Evolutionary conservation across 2,797 vertebrate genomes (phyloP).

Genomic region (Rousettus madagascariensis): DNA sequence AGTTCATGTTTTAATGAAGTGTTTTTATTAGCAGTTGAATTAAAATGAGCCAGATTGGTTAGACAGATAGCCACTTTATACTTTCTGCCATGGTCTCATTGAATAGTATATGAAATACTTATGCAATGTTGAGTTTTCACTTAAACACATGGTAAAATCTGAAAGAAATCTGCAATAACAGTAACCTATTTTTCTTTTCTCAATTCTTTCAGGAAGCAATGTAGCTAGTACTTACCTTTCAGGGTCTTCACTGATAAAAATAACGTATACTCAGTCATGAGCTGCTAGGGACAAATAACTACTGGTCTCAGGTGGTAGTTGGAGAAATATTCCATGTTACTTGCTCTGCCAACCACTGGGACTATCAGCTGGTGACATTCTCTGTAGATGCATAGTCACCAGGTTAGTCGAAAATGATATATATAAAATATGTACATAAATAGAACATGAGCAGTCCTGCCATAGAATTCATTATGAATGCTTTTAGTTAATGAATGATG

Average conservation of each 20-base stretch:
- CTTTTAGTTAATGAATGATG: neutral
- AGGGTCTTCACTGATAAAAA: neutral
- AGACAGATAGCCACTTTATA: neutral
- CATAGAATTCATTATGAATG: neutral
- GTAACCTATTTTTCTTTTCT: neutral
- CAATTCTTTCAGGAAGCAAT: neutral
- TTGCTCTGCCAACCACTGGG: neutral
- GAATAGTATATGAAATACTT: neutral
- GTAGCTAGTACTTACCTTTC: neutral
- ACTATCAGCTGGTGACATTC: neutral
- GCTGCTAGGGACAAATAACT: neutral
- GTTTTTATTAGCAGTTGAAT: neutral
- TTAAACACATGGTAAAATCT: neutral
- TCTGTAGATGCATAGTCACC: neutral
- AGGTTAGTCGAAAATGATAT: neutral
- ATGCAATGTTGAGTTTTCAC: neutral
- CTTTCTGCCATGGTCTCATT: neutral
- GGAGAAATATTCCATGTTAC: neutral
- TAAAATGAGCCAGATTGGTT: neutral
- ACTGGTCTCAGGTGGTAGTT: neutral
- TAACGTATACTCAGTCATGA: neutral
- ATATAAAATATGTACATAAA: neutral
- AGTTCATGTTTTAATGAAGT: neutral
- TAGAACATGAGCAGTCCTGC: neutral
- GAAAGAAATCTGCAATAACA: neutral